A percentile compares a stretch with the other conserved stretches of the same genome.
Evolutionary conservation across 92 coral and sea anemone species (phyloP).

Genomic region (Siderastrea siderea): DNA sequence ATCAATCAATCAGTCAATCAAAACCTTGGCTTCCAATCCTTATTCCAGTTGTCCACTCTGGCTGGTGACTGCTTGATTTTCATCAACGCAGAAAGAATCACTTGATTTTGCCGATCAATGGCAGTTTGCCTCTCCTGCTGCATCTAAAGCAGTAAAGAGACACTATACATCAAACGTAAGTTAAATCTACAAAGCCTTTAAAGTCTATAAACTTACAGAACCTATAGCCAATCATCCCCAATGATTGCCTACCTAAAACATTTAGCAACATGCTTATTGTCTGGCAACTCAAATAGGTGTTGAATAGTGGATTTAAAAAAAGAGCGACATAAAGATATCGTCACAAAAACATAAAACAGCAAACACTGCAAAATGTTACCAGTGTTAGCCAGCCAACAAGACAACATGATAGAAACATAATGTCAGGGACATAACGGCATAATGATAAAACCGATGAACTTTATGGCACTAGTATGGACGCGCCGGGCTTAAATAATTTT

Average conservation of each 20-base stretch:
- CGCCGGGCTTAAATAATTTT: background rate
- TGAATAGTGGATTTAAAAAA: no score
- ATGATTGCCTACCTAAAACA: no score
- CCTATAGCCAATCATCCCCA: no score
- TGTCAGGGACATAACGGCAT: no score
- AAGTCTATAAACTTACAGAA: background rate
- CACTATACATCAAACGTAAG: background rate
- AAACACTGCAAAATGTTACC: no score
- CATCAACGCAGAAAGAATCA: slow-evolving; percentile 78
- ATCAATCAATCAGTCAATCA: background rate
- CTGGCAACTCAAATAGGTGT: no score
- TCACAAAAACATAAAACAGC: no score
- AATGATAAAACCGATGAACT: no score
- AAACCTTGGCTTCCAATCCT: slow-evolving; percentile 86
- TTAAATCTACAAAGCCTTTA: background rate
- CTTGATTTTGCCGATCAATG: slow-evolving; percentile 87
- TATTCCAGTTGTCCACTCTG: slow-evolving; percentile 86
- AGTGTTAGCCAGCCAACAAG: no score
- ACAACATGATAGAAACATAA: no score
- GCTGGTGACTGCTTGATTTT: slow-evolving; percentile 84
- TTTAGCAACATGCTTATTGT: no score
- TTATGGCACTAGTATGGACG: background rate
- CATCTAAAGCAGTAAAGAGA: slow-evolving; percentile 46
- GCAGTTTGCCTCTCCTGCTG: slow-evolving; percentile 89
- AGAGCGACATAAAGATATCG: no score